Conservation (phyloP, 1,140 invertebrate genomes). For the Epicauta chinensis region DNA sequence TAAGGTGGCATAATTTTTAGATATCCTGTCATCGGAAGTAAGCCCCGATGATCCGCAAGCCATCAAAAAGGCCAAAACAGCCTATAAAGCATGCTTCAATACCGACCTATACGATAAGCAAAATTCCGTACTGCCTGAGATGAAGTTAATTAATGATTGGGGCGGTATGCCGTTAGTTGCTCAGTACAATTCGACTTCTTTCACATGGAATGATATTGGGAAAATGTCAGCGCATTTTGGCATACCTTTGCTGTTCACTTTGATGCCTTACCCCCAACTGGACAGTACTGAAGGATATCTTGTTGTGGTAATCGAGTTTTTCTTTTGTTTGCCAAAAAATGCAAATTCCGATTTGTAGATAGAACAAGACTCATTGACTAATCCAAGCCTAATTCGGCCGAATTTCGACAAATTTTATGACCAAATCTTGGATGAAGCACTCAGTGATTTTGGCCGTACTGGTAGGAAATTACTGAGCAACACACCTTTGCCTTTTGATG, state of each 20-base stretch:
- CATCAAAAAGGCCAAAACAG: conserved; percentile 22
- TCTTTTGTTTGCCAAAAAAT: background rate
- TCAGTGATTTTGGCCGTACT: background rate
- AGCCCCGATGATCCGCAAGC: conserved; percentile 9
- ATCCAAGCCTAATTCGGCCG: conserved; percentile 1
- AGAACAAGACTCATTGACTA: background rate
- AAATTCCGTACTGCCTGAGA: background rate
- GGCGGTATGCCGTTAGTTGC: conserved; percentile 2
- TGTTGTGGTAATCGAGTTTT: conserved; percentile 2
- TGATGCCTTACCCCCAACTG: background rate
- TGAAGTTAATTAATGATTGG: background rate
- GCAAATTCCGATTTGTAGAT: background rate
- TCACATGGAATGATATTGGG: background rate
- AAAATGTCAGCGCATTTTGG: background rate
- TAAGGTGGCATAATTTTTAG: conserved; percentile 1
- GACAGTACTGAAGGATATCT: background rate
- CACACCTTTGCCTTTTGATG: background rate
- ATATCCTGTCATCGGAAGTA: conserved; percentile 9
- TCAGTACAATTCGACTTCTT: background rate
- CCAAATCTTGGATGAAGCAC: background rate
- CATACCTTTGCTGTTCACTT: background rate
- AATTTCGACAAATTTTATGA: conserved; percentile 1
- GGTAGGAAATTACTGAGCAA: background rate
- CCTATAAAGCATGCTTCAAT: conserved; percentile 17
- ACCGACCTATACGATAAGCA: background rate